A percentile compares a stretch with the other conserved stretches of the same genome.
These are phyloP conservation scores for Tachysurus fulvidraco DNA, from an alignment of 2,113 vertebrate genomes.

Conservation along the genomic window DNA sequence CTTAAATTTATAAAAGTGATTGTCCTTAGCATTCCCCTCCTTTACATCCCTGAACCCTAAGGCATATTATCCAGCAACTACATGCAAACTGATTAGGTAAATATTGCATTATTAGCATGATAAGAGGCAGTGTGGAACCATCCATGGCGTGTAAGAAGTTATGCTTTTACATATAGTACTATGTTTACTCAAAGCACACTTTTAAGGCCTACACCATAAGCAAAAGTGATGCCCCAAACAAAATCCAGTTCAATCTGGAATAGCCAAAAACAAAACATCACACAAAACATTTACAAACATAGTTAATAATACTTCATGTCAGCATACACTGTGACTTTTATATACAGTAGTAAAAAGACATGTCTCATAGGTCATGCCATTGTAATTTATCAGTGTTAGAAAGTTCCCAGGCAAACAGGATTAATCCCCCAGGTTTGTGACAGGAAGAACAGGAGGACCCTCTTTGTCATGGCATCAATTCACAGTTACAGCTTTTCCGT, in stretches of 20 bases:
- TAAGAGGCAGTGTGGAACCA: not conserved
- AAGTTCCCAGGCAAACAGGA: not conserved
- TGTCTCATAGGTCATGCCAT: not conserved
- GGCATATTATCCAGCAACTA: not conserved
- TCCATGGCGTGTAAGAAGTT: not conserved
- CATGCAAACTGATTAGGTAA: not conserved
- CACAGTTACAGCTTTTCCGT: slow-evolving; percentile 11
- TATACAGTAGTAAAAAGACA: slow-evolving; percentile 13
- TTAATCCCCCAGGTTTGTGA: not conserved
- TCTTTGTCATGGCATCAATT: not conserved
- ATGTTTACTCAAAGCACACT: not conserved
- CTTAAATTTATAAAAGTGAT: slow-evolving; percentile 11
- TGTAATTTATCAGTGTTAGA: not conserved
- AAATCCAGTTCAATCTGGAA: not conserved
- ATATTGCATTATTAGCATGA: slow-evolving; percentile 5
- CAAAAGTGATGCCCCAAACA: not conserved
- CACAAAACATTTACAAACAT: slow-evolving; percentile 2
- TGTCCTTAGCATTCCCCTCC: not conserved
- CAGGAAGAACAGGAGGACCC: slow-evolving; percentile 12
- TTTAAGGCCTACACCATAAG: slow-evolving; percentile 16
- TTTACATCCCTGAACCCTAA: slow-evolving; percentile 10
- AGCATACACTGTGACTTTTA: slow-evolving; percentile 12
- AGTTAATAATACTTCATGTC: slow-evolving; percentile 50
- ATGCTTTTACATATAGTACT: not conserved
- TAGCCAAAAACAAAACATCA: not conserved